Evolutionary conservation across 2,113 vertebrate species (phyloP).

Genomic region (Ifrita kowaldi): DNA sequence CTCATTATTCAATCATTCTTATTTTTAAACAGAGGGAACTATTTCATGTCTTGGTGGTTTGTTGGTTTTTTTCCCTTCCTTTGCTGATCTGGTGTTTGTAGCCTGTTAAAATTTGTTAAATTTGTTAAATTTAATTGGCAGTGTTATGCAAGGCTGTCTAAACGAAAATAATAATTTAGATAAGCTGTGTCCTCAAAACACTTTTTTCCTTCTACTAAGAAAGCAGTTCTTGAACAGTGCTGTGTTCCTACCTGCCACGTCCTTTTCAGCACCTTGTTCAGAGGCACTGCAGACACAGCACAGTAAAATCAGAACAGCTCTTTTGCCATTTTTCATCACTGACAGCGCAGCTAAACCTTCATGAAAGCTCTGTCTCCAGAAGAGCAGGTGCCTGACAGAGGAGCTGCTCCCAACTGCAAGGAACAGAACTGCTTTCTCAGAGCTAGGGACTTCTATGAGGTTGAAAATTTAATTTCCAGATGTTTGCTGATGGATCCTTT

Average conservation of each 20-base stretch:
- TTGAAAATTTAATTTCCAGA: constrained; percentile 46
- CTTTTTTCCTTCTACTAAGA: not conserved
- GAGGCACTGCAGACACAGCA: not conserved
- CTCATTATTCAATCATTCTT: constrained; percentile 20
- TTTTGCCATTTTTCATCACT: constrained; percentile 35
- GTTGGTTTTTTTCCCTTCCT: not conserved
- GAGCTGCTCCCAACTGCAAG: not conserved
- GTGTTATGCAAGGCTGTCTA: not conserved
- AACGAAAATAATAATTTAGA: constrained; percentile 49
- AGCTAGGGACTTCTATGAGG: not conserved
- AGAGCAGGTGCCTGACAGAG: constrained; percentile 31
- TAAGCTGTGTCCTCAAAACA: constrained; percentile 1
- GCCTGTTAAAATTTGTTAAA: constrained; percentile 8
- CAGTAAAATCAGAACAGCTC: not conserved
- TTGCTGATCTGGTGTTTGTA: constrained; percentile 2
- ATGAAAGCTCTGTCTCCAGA: constrained; percentile 6
- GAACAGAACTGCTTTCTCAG: constrained; percentile 3
- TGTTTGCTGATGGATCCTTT: not conserved
- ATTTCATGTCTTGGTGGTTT: not conserved
- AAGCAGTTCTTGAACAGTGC: not conserved
- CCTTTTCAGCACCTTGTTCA: not conserved
- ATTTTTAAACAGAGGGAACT: constrained; percentile 7
- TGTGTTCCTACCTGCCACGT: not conserved
- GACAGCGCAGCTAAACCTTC: not conserved
- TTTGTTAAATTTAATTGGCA: not conserved